Base-by-base conservation (phyloP, 2,797 vertebrate genomes). In the Amphiprion clarkii region DNA sequence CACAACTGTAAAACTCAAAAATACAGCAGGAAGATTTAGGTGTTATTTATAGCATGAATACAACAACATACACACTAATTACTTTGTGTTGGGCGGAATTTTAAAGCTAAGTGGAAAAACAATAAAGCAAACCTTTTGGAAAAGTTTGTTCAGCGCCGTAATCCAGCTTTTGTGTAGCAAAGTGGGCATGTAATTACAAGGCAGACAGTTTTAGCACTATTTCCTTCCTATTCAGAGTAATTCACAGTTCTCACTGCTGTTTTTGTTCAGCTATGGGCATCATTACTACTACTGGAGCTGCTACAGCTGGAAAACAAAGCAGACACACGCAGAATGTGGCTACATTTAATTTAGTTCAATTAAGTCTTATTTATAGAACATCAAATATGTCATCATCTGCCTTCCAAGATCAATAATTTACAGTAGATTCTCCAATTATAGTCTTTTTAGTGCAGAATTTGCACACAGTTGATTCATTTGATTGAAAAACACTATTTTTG, bases 221-320 rank as follows among this genome's bases (percentile, higher is more conserved):
- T 46, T 60, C 21, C 59, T 70, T 9, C 29, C 25, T 64, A 46
- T 66, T 54, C 78, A 13, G 48, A 55, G 62, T 79, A 61, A 81
- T 71, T 79, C 21, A 27, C 6, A 31, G 33, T 11, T 61, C 11
- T 67, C 84, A 79, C 25, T 44, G 53, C 48, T 66, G 79, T 71
- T 77, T 75, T 64, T 60, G 39, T 57, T 21, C 2, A 9, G 9
- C 33, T 51, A 0, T 1, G 6, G 27, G 52, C 36, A 64, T 39
- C 25, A 48, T 3, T 53, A 25, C 42, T 40, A 36, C 17, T 51
- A 52, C 68, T 51, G 40, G 12, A 52, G 7, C 33, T 46, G 49
- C 54, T 23, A 51, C 65, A 81, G 46, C 73, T 82, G 75, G 48
- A 60, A 68, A 65, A 70, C 66, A 49, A 10, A 51, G 49, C 60